Evolutionary conservation across 1,140 invertebrate species (phyloP).

Genomic region (Chelonus insularis): DNA sequence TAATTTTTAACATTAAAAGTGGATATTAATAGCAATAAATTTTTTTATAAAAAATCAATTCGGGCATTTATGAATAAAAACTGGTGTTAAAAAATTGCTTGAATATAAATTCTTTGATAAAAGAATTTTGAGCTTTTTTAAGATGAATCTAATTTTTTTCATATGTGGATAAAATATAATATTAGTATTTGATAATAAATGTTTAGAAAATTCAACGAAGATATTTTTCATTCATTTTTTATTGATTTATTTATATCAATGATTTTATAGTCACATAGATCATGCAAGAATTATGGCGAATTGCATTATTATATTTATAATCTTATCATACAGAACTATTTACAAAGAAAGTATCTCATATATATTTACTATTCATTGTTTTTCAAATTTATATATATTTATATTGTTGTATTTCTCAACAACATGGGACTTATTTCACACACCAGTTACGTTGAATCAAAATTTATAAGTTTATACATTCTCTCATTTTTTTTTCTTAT

Average conservation of each 20-base stretch:
- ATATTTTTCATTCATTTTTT: conserved; percentile 45
- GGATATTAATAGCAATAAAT: no score
- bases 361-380: conserved; percentile 9
- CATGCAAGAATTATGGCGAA: conserved; percentile 48
- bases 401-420: conserved; percentile 8
- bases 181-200: no score
- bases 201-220: no score
- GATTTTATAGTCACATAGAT: no score
- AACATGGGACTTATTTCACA: conserved; percentile 9
- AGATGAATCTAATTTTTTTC: no score
- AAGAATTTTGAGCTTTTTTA: no score
- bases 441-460: conserved; percentile 20
- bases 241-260: conserved; percentile 48
- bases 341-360: conserved; percentile 40
- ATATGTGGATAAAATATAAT: no score
- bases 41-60: no score
- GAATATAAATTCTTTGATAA: no score
- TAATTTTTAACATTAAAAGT: no score
- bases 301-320: conserved; percentile 37
- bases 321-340: conserved; percentile 46
- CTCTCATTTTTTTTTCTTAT: conserved; percentile 29
- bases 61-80: no score
- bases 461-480: conserved; percentile 22
- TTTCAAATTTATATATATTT: conserved; percentile 36
- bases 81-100: no score